Percentiles rank a stretch among this genome's conserved stretches.
Conservation (phyloP, 1,140 invertebrate species). For the Polypedilum vanderplanki region DNA sequence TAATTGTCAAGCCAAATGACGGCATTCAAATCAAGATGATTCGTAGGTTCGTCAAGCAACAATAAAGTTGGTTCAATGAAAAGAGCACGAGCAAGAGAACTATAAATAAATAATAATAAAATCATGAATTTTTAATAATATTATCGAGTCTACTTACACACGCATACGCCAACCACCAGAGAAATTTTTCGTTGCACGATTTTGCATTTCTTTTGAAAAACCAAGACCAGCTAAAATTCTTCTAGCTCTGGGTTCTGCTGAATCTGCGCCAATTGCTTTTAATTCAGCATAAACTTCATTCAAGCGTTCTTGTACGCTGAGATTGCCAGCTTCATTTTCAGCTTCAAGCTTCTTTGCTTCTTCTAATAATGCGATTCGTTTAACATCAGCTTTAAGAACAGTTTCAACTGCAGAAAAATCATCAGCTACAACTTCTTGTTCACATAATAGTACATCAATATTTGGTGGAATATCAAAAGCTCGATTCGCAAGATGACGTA, state of each 20-base stretch:
- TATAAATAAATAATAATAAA: too few species aligned
- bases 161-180: constrained; percentile 99
- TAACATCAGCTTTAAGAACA: constrained; percentile 87
- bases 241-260: constrained; percentile 89
- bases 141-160: too few species aligned
- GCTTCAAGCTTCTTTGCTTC: constrained; percentile 80
- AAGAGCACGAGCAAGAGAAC: constrained; percentile 76
- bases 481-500: constrained; percentile 84
- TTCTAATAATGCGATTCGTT: constrained; percentile 70
- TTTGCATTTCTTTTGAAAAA: constrained; percentile 90
- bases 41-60: constrained; percentile 94
- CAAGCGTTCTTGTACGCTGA: constrained; percentile 65
- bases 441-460: constrained; percentile 96
- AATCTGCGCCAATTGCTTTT: constrained; percentile 92
- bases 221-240: constrained; percentile 95
- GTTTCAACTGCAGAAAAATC: constrained; percentile 85
- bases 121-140: too few species aligned
- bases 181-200: constrained; percentile 89
- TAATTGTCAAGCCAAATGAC: constrained; percentile 99
- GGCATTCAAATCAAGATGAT: constrained; percentile 92
- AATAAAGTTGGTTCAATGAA: constrained; percentile 91
- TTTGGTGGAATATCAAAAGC: constrained; percentile 89
- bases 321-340: constrained; percentile 54
- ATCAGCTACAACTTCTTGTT: constrained; percentile 96
- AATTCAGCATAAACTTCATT: constrained; percentile 94